Evolutionary conservation across 1,140 invertebrate species (phyloP), one percentile per base, ranked within the genome.

Genomic region (Metaphire vulgaris): DNA sequence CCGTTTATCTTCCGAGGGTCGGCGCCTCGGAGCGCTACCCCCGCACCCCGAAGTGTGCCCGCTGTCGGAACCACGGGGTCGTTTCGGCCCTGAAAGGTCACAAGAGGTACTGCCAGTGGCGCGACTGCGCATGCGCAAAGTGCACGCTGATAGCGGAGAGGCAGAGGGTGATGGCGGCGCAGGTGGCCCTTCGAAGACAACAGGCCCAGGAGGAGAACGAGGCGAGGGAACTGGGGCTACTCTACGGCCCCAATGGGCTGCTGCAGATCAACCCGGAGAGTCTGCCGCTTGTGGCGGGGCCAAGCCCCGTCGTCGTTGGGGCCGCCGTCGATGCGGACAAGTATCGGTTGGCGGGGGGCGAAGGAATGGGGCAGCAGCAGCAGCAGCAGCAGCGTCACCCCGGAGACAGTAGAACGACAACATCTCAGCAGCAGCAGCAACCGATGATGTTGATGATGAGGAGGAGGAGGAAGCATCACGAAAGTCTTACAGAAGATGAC

Each of bases 161-260:
- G 41, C 95, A 98, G 84, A 86, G 95, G 31, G 96, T 98, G 16
- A 98, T 98, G 96, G 96, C 96, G 0, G 95, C 96, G 72, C 95
- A 98, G 90, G 94, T 96, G 34, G 85, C 85, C 2, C 81, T 86
- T 16, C 65, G 81, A 70, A 75, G 81, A 72, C 79, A 88, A 78
- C 88, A 89, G 79, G 89, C 88, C 28, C 89, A 99, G 85, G 97
- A 99, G 86, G 97, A 99, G 85, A 98, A 94, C 86, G 96, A 99
- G 87, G 96, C 96, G 0, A 89, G 95, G 77, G 96, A 99, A 84
- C 85, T 98, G 82, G 95, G 95, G n/a, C 87, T 97, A 68, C 86
- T 95, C 12, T 95, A 95, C 85, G 91, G 92, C 33, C 80, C 88
- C 82, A 86, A 78, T 31, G 84, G 83, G 28, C 81, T 85, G 1